These are phyloP conservation scores for Myoxocephalus aenaeus DNA, from an alignment of 2,797 vertebrate species.

Conservation along the genomic window DNA sequence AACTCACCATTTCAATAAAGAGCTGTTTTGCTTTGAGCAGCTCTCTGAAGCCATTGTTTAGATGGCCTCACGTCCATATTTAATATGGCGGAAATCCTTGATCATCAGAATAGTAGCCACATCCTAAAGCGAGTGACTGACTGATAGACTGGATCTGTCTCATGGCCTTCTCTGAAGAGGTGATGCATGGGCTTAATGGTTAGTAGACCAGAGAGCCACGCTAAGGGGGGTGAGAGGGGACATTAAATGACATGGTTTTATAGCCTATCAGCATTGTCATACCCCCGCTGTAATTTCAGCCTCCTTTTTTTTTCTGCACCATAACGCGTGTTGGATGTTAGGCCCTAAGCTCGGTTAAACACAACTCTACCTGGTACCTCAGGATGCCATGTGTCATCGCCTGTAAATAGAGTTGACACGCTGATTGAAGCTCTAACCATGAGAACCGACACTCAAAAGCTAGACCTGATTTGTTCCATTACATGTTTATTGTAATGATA, in stretches of 20 bases:
- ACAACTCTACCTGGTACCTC: slow-evolving; percentile 47
- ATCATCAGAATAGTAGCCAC: slow-evolving; percentile 53
- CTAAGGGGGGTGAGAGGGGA: slow-evolving; percentile 44
- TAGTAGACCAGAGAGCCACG: slow-evolving; percentile 65
- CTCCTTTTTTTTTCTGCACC: slow-evolving; percentile 72
- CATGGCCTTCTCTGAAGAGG: slow-evolving; percentile 70
- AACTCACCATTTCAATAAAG: slow-evolving; percentile 32
- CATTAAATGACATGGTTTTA: slow-evolving; percentile 82
- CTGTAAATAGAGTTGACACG: slow-evolving; percentile 27
- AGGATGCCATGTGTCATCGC: slow-evolving; percentile 50
- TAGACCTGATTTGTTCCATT: slow-evolving; percentile 13
- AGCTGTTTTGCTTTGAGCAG: slow-evolving; percentile 38
- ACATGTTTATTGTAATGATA: slow-evolving; percentile 6
- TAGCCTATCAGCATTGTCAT: slow-evolving; percentile 79
- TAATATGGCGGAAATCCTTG: slow-evolving; percentile 62
- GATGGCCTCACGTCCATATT: slow-evolving; percentile 51
- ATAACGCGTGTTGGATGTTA: slow-evolving; percentile 72
- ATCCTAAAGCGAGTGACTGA: slow-evolving; percentile 63
- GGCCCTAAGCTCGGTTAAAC: slow-evolving; percentile 75
- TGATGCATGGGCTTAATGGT: slow-evolving; percentile 82
- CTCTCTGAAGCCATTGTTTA: slow-evolving; percentile 46
- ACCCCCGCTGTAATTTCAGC: slow-evolving; percentile 69
- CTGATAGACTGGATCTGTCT: slow-evolving; percentile 71
- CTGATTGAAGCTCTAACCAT: slow-evolving; percentile 5
- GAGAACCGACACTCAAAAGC: background rate